Conservation (phyloP, 2,113 vertebrate genomes). For the Mola mola region DNA sequence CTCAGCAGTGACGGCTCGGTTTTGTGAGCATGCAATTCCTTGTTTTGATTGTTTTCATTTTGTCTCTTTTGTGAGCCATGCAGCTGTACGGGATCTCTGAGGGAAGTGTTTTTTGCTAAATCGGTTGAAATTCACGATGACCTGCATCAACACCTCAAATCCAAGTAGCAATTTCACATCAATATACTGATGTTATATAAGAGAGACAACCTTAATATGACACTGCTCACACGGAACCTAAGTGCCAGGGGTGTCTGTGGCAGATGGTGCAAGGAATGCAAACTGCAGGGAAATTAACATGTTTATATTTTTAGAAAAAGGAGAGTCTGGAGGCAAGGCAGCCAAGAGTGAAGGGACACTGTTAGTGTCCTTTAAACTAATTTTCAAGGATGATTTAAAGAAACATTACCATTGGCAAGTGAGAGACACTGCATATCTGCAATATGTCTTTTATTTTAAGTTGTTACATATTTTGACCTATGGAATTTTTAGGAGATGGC, state of each 20-base stretch:
- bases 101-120: neutral
- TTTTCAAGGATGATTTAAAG: neutral
- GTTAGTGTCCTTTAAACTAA: constrained; percentile 15
- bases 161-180: neutral
- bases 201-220: neutral
- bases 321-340: neutral
- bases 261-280: constrained; percentile 36
- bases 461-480: no score
- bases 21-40: constrained; percentile 12
- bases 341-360: neutral
- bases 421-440: neutral
- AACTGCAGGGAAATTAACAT: constrained; percentile 12
- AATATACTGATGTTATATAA: no score
- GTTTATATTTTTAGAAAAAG: constrained; percentile 32
- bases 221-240: constrained; percentile 3
- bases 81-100: neutral
- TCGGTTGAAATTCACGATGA: constrained; percentile 1
- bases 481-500: no score
- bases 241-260: constrained; percentile 29
- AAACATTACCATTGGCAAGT: neutral
- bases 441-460: neutral
- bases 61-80: neutral
- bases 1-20: neutral
- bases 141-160: neutral
- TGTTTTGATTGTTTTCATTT: neutral